Conservation (phyloP, 2,113 vertebrate genomes). For the Rhodinocichla rosea region DNA sequence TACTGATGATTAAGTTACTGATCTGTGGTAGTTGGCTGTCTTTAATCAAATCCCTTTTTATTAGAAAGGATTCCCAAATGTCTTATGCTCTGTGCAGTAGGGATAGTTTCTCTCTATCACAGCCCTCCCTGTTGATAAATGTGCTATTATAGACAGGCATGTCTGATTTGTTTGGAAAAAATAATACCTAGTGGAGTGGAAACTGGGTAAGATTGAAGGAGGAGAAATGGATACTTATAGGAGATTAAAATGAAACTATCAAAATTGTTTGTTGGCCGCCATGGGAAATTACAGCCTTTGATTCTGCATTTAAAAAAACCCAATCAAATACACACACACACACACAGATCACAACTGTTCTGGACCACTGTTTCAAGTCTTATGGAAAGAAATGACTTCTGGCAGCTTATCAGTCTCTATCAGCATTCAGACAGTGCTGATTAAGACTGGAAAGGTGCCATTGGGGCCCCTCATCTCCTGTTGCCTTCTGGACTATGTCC, state of each 20-base stretch:
- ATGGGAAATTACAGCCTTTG: neutral
- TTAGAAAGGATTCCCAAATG: conserved; percentile 30
- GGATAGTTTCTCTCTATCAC: neutral
- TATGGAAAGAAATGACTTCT: neutral
- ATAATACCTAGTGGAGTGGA: neutral
- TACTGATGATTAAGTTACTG: conserved; percentile 31
- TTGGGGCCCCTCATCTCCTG: conserved; percentile 22
- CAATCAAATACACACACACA: neutral
- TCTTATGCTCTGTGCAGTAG: neutral
- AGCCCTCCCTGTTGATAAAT: neutral
- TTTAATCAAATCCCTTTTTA: conserved; percentile 49
- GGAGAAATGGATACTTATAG: conserved; percentile 4
- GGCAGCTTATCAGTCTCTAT: conserved; percentile 30
- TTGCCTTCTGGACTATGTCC: conserved; percentile 36
- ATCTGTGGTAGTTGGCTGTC: conserved; percentile 1
- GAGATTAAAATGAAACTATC: conserved; percentile 23
- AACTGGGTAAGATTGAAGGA: neutral
- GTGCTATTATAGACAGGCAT: neutral
- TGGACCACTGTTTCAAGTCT: conserved; percentile 22
- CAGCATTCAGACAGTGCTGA: conserved; percentile 4
- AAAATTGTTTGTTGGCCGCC: neutral
- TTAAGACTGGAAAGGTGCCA: conserved; percentile 49
- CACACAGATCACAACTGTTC: conserved; percentile 9
- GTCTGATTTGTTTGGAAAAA: neutral
- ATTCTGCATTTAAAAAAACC: neutral